These are phyloP conservation scores for Dromiciops gliroides DNA, from an alignment of 2,113 vertebrate genomes.

Conservation along the genomic window DNA sequence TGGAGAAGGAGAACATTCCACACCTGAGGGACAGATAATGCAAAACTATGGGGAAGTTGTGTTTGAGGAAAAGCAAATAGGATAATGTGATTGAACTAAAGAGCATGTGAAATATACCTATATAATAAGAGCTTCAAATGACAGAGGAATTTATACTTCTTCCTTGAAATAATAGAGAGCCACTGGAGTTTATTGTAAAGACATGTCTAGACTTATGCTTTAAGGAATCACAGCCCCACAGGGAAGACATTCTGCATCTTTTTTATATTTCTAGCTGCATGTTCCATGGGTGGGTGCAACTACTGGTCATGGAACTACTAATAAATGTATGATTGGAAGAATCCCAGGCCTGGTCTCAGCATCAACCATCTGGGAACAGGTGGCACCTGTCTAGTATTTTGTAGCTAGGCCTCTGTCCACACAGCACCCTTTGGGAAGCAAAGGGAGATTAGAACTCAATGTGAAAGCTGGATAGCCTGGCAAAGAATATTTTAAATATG, in stretches of 20 bases:
- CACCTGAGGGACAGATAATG: neutral
- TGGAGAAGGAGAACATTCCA: neutral
- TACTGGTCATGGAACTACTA: neutral
- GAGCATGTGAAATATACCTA: neutral
- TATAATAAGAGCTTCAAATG: neutral
- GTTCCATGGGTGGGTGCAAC: neutral
- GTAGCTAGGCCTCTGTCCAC: neutral
- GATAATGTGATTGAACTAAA: neutral
- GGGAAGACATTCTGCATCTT: neutral
- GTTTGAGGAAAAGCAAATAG: neutral
- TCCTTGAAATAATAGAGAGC: neutral
- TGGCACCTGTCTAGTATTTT: neutral
- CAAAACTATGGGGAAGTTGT: neutral
- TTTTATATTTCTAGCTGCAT: neutral
- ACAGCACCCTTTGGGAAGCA: neutral
- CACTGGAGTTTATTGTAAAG: neutral
- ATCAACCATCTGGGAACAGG: neutral
- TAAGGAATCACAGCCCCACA: neutral
- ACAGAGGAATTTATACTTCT: neutral
- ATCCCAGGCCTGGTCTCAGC: neutral
- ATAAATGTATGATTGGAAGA: neutral
- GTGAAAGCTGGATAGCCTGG: neutral
- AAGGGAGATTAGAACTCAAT: neutral
- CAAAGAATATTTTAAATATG: constrained; percentile 64
- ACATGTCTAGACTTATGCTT: neutral